Base-by-base conservation (phyloP, 2,888 invertebrate genomes). In the Rotaria socialis region DNA sequence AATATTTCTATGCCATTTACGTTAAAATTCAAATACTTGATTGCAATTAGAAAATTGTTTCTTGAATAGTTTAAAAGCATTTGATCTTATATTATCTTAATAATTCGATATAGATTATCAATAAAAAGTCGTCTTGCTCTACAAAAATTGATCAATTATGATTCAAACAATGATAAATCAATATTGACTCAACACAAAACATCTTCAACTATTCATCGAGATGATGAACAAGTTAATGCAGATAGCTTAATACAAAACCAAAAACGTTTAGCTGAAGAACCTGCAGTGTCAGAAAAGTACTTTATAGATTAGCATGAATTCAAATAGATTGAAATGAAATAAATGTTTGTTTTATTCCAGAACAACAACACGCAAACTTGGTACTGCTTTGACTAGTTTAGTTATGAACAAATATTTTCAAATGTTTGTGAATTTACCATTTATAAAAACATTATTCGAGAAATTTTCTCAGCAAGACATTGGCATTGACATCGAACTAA, bases 401-500 rank as follows among this genome's bases (percentile, higher is more conserved):
- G 80, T 35, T 1, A 16, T 47, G 19, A 80, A 47, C 14, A 80
- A 80, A 80, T 47, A 80, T 80, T 80, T 80, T 47, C 80, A 80
- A 47, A 10, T 43, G 10, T 80, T 80, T 80, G 80, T 47, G 11
- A 47, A 67, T 35, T 35, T 67, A 35, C 67, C 67, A 35, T 67
- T 67, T 35, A 6, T 67, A 16, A 67, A 67, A 35, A 67, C 5
- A 14, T 67, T 67, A 67, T 67, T 67, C 14, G 35, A 67, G 19
- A 80, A 80, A 80, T 47, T 80, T 22, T 80, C 80, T n/a, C 24
- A 47, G 10, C 6, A 43, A 80, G 80, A 80, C n/a, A 35, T 80
- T 24, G 80, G 80, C 2, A 47, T 24, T 14, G 47, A 80, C 47
- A 24, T 80, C 24, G 80, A 80, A 80, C 7, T 80, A 2, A 80